These are phyloP conservation scores for Hycleus cichorii DNA, from an alignment of 1,140 invertebrate species.

Conservation along the genomic window DNA sequence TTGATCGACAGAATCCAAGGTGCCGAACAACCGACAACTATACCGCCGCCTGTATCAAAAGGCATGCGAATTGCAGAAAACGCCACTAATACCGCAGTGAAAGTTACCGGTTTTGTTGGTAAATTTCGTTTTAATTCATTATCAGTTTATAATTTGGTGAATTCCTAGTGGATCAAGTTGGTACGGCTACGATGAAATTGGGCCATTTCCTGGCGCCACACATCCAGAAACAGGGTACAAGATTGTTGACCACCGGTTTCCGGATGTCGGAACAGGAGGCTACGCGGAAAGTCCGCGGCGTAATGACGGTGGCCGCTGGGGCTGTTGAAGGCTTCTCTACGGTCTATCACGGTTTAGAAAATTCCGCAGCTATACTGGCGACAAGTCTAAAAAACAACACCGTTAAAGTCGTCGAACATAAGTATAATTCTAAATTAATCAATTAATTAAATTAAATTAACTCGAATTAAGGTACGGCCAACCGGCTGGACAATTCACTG, in stretches of 20 bases:
- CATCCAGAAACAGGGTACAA: slow-evolving; percentile 54
- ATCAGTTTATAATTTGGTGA: neutral
- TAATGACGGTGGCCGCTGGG: slow-evolving; percentile 58
- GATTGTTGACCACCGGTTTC: slow-evolving; percentile 48
- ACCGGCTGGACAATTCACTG: slow-evolving; percentile 50
- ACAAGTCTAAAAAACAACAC: slow-evolving; percentile 59
- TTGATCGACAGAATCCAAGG: slow-evolving; percentile 50
- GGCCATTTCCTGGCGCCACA: slow-evolving; percentile 59
- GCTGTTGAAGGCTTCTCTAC: slow-evolving; percentile 61
- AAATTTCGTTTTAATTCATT: slow-evolving; percentile 12
- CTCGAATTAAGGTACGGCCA: slow-evolving; percentile 49
- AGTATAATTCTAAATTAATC: slow-evolving; percentile 41
- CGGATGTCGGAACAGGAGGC: slow-evolving; percentile 48
- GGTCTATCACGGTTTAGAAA: slow-evolving; percentile 59
- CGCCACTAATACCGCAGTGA: slow-evolving; percentile 53
- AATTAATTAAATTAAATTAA: neutral
- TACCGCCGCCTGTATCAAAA: slow-evolving; percentile 46
- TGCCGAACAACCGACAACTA: slow-evolving; percentile 39
- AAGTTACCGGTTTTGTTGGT: slow-evolving; percentile 54
- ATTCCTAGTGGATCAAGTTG: slow-evolving; percentile 52
- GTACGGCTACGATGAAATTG: slow-evolving; percentile 53
- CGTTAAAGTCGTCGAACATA: slow-evolving; percentile 61
- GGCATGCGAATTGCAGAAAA: slow-evolving; percentile 55
- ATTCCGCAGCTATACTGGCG: slow-evolving; percentile 56
- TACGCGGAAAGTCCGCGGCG: slow-evolving; percentile 50